phyloP scores from a whole-genome alignment of 2,888 invertebrate genomes.

The Cryptocephalus primarius region DNA sequence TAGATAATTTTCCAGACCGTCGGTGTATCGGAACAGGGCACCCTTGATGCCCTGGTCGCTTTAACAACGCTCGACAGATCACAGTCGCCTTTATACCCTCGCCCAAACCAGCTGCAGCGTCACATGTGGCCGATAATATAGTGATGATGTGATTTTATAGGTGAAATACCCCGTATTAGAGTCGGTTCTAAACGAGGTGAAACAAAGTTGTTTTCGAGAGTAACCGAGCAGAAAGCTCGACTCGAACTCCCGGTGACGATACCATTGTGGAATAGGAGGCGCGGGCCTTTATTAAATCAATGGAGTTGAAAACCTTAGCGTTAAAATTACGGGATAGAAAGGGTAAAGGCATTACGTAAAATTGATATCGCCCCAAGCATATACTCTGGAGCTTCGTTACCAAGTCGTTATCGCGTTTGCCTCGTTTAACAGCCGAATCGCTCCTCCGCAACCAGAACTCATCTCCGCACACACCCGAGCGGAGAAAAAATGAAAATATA shows the following conservation, averaged over 20 bases:
- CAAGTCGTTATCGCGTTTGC: too few relatives aligned
- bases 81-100: constrained; percentile 24
- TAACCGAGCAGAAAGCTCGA: constrained; percentile 14
- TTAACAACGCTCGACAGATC: constrained; percentile 33
- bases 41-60: constrained; percentile 14
- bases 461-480: too few relatives aligned
- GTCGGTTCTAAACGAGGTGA: constrained; percentile 27
- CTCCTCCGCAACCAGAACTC: too few relatives aligned
- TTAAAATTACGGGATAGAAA: too few relatives aligned
- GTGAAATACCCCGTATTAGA: constrained; percentile 32
- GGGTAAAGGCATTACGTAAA: too few relatives aligned
- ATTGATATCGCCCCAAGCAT: too few relatives aligned
- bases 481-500: too few relatives aligned
- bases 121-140: constrained; percentile 29
- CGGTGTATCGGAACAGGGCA: constrained; percentile 25
- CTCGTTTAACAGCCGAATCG: too few relatives aligned
- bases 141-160: constrained; percentile 35
- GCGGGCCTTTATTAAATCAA: constrained; percentile 5
- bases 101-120: constrained; percentile 15
- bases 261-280: constrained; percentile 10
- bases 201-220: constrained; percentile 25
- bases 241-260: constrained; percentile 11
- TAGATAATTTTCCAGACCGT: constrained; percentile 30
- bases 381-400: too few relatives aligned
- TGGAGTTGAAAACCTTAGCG: constrained; percentile 3